A percentile compares a stretch with the other conserved stretches of the same genome.
phyloP scores from a whole-genome alignment of 2,888 invertebrate genomes.

The Agonopterix alstromeriana region DNA sequence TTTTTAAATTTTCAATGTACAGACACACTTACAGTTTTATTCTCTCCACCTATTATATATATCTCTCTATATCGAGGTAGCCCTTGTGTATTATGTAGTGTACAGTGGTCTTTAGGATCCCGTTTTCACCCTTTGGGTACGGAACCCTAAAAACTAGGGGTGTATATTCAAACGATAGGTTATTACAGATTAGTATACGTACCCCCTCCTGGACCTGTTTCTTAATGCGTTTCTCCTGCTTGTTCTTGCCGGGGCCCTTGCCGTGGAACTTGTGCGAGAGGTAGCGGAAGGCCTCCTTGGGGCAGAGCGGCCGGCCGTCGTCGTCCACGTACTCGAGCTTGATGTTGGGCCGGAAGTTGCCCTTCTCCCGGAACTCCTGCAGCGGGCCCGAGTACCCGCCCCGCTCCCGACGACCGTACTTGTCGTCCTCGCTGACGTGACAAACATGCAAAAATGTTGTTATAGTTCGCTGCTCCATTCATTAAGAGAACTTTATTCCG shows the following conservation, averaged over 20 bases:
- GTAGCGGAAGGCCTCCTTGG: conserved; percentile 98
- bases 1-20: too few species aligned
- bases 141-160: too few species aligned
- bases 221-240: conserved; percentile 96
- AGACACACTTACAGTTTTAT: too few species aligned
- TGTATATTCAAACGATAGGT: too few species aligned
- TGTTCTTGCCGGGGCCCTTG: conserved; percentile 99
- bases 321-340: conserved; percentile 99
- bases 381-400: conserved; percentile 85
- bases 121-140: too few species aligned
- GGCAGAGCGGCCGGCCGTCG: conserved; percentile 92
- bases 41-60: too few species aligned
- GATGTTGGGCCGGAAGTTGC: conserved; percentile 92
- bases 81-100: too few species aligned
- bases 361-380: conserved; percentile 94
- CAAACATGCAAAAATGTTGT: not conserved
- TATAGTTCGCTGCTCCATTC: not conserved
- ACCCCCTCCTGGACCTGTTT: conserved; percentile 95
- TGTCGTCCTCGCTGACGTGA: conserved; percentile 83
- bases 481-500: too few species aligned
- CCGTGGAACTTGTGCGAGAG: conserved; percentile 99
- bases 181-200: conserved; percentile 30
- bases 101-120: too few species aligned
- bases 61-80: too few species aligned
- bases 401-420: conserved; percentile 84